Conservation (phyloP, 2,888 invertebrate species). For the Kuschelorhynchus macadamiae region DNA sequence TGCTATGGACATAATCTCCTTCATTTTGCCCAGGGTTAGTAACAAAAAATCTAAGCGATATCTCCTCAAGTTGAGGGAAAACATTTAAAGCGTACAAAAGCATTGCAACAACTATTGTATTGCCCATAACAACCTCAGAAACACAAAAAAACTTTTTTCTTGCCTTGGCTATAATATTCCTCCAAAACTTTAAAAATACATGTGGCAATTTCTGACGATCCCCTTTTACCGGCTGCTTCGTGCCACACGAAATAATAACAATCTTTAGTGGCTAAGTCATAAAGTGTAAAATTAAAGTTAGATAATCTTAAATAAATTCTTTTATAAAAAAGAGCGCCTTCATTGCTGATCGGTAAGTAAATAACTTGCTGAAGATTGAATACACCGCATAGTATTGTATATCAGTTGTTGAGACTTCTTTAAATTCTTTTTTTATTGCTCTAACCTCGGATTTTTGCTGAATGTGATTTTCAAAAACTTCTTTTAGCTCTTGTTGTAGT, state of each 20-base stretch:
- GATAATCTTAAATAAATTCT: constrained; percentile 38
- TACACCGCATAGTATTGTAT: neutral
- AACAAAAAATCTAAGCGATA: too few relatives aligned
- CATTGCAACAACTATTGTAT: constrained; percentile 22
- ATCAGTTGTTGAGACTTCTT: neutral
- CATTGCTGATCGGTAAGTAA: constrained; percentile 44
- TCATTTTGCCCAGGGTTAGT: too few relatives aligned
- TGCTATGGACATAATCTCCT: too few relatives aligned
- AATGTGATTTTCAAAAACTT: constrained; percentile 51
- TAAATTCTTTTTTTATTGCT: constrained; percentile 13
- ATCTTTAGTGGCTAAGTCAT: constrained; percentile 30
- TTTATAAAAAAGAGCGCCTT: constrained; percentile 48
- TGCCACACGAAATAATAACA: constrained; percentile 45
- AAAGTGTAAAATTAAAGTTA: constrained; percentile 35
- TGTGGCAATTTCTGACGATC: constrained; percentile 41
- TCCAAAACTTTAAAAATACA: constrained; percentile 27
- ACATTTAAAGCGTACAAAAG: constrained; percentile 19
- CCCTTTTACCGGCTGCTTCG: constrained; percentile 42
- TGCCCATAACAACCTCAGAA: constrained; percentile 30
- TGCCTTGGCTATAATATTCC: constrained; percentile 16
- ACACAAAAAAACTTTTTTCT: constrained; percentile 29
- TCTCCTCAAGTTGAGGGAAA: neutral
- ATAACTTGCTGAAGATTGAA: constrained; percentile 57
- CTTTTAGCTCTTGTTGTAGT: constrained; percentile 37
- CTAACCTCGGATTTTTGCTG: constrained; percentile 51